phyloP scores from a whole-genome alignment of 2,888 invertebrate genomes.

The Sphinx pinastri region DNA sequence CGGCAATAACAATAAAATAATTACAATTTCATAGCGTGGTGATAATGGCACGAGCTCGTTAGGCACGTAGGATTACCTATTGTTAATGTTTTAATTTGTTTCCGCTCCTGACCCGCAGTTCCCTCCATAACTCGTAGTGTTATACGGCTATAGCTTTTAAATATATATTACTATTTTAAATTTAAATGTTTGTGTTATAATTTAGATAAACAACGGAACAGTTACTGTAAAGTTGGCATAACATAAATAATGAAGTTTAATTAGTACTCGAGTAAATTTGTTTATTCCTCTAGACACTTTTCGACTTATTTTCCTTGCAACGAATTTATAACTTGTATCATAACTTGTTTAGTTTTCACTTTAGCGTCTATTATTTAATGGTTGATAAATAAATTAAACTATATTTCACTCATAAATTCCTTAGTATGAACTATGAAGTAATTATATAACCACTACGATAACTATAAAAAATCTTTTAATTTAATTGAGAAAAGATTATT shows the following conservation, averaged over 20 bases:
- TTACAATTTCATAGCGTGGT: slow-evolving; percentile 70
- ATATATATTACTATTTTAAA: slow-evolving; percentile 18
- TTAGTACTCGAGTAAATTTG: slow-evolving; percentile 10
- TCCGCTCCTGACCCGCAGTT: slow-evolving; percentile 47
- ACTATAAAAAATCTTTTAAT: too few relatives aligned
- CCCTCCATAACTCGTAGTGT: slow-evolving; percentile 8
- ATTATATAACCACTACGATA: not conserved
- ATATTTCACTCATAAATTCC: not conserved
- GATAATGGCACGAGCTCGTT: slow-evolving; percentile 77
- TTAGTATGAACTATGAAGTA: not conserved
- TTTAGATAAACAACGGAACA: slow-evolving; percentile 19
- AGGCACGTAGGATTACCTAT: slow-evolving; percentile 76
- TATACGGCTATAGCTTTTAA: slow-evolving; percentile 25
- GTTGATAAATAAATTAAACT: not conserved
- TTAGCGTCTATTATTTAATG: not conserved
- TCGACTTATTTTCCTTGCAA: not conserved
- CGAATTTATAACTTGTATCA: slow-evolving; percentile 34
- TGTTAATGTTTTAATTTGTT: slow-evolving; percentile 81
- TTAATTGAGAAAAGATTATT: too few relatives aligned
- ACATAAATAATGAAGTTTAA: slow-evolving; percentile 19
- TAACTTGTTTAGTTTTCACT: not conserved
- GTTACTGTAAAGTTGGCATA: slow-evolving; percentile 10
- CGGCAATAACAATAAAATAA: slow-evolving; percentile 74
- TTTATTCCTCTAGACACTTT: slow-evolving; percentile 30
- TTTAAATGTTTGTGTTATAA: slow-evolving; percentile 15